Base-by-base conservation (phyloP, 2,888 invertebrate genomes). In the Dendrolimus houi region DNA sequence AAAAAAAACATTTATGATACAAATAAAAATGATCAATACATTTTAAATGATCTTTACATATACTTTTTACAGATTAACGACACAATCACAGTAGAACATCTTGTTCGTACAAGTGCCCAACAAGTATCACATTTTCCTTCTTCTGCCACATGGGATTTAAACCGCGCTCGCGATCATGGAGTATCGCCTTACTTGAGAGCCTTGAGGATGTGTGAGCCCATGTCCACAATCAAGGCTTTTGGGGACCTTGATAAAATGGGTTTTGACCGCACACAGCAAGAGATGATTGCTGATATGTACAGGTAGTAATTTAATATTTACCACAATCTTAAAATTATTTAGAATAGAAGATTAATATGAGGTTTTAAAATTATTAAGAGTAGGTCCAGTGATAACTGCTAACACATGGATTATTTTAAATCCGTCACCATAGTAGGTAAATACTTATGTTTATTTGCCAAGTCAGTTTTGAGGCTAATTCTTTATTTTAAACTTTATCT, bases 151-250 rank as follows among this genome's bases (percentile, higher is more conserved):
- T 89, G 90, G 75, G 91, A 91, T 59, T 83, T 92, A 67, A 83
- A 87, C 65, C 86, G 92, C 29, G 79, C 93, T 1, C 92, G 97
- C 41, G 97, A 97, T 78, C 97, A 97, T 68, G 97, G 97, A 0
- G 87, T 97, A 3, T 92, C 96, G 0, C 91, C 95, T 0, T 97
- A 97, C 74, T 79, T 93, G 0, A 87, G 93, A 14, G 95, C 94
- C 57, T 71, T 96, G 52, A 91, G 93, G 55, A 85, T 94, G 58
- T 97, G 96, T 69, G 91, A 92, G 47, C 87, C 89, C 0, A 90
- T 93, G 72, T 75, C 87, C 1, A 74, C 71, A 10, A 79, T 87
- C 41, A 92, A 92, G 65, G 81, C 83, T 8, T 94, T 93, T 61
- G 92, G 92, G 0, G 93, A 93, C 71, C 87, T 94, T 57, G 79